Percentiles rank a stretch among this genome's conserved stretches.
Conservation (phyloP, 2,797 vertebrate genomes). For the Cryptoblepharus egeriae region DNA sequence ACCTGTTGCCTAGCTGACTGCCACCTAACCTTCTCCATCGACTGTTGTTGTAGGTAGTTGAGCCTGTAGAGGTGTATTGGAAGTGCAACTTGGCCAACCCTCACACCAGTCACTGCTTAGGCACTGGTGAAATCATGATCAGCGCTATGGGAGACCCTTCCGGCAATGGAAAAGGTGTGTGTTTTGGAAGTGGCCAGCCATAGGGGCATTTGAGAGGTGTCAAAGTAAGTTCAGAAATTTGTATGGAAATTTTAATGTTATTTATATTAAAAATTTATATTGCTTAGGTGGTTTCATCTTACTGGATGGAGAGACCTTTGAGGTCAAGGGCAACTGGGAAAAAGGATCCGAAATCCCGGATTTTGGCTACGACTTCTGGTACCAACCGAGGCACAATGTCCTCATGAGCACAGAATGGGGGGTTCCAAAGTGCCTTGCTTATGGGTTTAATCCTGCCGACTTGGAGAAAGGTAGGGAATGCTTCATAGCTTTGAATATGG, state of each 20-base stretch:
- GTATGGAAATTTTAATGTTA: not conserved
- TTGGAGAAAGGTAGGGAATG: slow-evolving; percentile 80
- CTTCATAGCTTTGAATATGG: too few species aligned
- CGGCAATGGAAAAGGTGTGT: slow-evolving; percentile 88
- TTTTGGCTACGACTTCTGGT: slow-evolving; percentile 96
- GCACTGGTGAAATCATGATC: slow-evolving; percentile 90
- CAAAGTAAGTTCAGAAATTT: not conserved
- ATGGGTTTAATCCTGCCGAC: slow-evolving; percentile 84
- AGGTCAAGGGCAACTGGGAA: slow-evolving; percentile 92
- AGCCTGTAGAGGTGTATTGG: slow-evolving; percentile 83
- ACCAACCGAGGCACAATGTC: slow-evolving; percentile 92
- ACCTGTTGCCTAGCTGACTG: not conserved
- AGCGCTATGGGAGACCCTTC: slow-evolving; percentile 87
- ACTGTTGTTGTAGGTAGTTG: slow-evolving; percentile 79
- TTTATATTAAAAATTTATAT: too few species aligned
- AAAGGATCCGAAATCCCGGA: slow-evolving; percentile 75
- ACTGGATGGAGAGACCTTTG: slow-evolving; percentile 90
- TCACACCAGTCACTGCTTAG: slow-evolving; percentile 92
- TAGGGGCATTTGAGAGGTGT: not conserved
- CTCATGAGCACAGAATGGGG: slow-evolving; percentile 94
- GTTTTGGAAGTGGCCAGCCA: not conserved
- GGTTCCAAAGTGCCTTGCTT: slow-evolving; percentile 77
- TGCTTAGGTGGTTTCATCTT: slow-evolving; percentile 86
- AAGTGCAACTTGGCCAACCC: slow-evolving; percentile 84
- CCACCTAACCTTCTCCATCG: fast-evolving